Base-by-base conservation (phyloP, 2,797 vertebrate species). In the Anolis apletophallus region DNA sequence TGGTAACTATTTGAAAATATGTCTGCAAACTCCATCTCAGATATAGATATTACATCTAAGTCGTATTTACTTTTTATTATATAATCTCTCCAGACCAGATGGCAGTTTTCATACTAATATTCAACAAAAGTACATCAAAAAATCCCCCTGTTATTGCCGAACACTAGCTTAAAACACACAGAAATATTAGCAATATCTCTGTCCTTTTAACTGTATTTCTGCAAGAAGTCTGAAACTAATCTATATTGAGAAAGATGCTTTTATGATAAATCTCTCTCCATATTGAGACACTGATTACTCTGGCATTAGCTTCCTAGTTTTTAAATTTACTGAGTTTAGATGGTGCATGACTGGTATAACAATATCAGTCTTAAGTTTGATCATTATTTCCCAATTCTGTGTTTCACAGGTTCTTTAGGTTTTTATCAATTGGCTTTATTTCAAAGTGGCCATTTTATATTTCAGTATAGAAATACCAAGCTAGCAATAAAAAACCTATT, bases 11-110 rank as follows among this genome's bases (percentile, higher is more conserved):
- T 32, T 90, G 50, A 89, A 93, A 90, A 88, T 81, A 34, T 79
- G 54, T 81, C 59, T 67, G 61, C 68, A 83, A 91, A 87, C 10
- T 54, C 74, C 87, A 2, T 52, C 89, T 92, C 88, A 87, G 57
- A 86, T 86, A 67, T 80, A 64, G 8, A 52, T 23, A 1, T 76
- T 89, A 85, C 23, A 78, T 87, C 36, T 17, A 72, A 87, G 61
- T 76, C 90, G 21, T 36, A 83, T 87, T 83, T 86, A 69, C 68
- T 88, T 88, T 82, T 83, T 80, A 57, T 88, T 83, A 74, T 79
- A 79, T 85, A 88, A 82, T 85, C 88, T 89, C 85, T 81, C 55
- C n/a, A 85, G 78, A 36, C 50, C 11, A 85, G 46, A 21, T 84
- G 68, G 67, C 16, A 83, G 1, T 4, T 86, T 86, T 88, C 32